Conservation (phyloP, 1,140 invertebrate species). For the Homalodisca vitripennis region DNA sequence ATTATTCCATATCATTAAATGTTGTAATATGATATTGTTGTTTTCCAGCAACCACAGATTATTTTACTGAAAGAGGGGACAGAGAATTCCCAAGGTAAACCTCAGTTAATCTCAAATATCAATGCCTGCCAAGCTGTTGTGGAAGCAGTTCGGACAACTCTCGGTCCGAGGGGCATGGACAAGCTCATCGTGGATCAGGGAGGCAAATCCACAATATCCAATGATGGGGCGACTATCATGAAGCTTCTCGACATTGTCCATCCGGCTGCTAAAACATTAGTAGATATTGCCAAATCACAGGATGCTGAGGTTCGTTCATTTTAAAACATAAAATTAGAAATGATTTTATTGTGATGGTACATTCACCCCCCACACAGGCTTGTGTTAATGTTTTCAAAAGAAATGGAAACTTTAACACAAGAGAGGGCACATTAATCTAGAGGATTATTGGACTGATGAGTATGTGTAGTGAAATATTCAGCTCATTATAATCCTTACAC, state of each 20-base stretch:
- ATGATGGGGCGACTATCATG: slow-evolving; percentile 99
- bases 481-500: too few relatives aligned
- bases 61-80: slow-evolving; percentile 98
- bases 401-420: neutral
- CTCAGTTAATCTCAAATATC: slow-evolving; percentile 97
- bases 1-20: too few relatives aligned
- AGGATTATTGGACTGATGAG: too few relatives aligned
- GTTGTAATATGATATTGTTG: too few relatives aligned
- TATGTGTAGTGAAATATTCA: too few relatives aligned
- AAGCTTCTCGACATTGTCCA: slow-evolving; percentile 97
- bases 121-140: slow-evolving; percentile 97
- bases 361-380: neutral
- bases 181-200: slow-evolving; percentile 93
- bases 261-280: slow-evolving; percentile 95
- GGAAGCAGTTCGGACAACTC: slow-evolving; percentile 93
- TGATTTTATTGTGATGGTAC: too few relatives aligned
- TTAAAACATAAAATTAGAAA: too few relatives aligned
- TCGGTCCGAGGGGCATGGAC: slow-evolving; percentile 99
- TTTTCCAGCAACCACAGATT: slow-evolving; percentile 92
- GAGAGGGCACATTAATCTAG: neutral
- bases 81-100: slow-evolving; percentile 92
- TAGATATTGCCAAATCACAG: slow-evolving; percentile 99
- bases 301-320: slow-evolving; percentile 99
- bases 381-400: neutral
- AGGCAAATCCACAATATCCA: slow-evolving; percentile 95